Evolutionary conservation across 2,888 invertebrate genomes (phyloP).

Genomic region (Ectemnius lituratus): DNA sequence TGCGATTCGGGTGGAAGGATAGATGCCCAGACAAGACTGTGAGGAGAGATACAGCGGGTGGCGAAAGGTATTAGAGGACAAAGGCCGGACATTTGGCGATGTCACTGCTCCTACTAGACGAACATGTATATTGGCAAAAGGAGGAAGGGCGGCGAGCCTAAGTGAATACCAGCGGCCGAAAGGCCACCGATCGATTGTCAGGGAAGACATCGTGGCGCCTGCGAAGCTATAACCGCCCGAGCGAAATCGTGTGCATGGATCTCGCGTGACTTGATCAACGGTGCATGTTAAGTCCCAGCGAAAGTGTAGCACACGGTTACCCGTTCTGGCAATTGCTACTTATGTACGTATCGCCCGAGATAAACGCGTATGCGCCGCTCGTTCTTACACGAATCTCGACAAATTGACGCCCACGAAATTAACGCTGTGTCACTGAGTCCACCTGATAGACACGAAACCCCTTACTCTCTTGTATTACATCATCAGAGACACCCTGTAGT

Average conservation of each 20-base stretch:
- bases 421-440: slow-evolving; percentile 22
- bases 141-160: slow-evolving; percentile 12
- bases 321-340: slow-evolving; percentile 18
- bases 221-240: slow-evolving; percentile 44
- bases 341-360: background rate
- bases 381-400: slow-evolving; percentile 22
- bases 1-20: too few relatives aligned
- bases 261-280: slow-evolving; percentile 55
- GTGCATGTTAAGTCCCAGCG: slow-evolving; percentile 22
- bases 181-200: slow-evolving; percentile 50
- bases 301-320: slow-evolving; percentile 28
- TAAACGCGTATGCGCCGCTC: slow-evolving; percentile 11
- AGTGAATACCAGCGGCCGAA: slow-evolving; percentile 14
- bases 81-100: slow-evolving; percentile 7
- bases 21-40: background rate
- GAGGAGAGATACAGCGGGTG: background rate
- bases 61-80: slow-evolving; percentile 8
- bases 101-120: slow-evolving; percentile 5
- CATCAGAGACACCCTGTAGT: too few relatives aligned
- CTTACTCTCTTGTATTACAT: too few relatives aligned
- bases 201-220: slow-evolving; percentile 66
- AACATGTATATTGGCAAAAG: slow-evolving; percentile 32
- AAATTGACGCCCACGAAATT: slow-evolving; percentile 22
- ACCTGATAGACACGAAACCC: slow-evolving; percentile 7
- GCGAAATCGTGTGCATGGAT: slow-evolving; percentile 51